Percentiles rank a stretch among this genome's conserved stretches.
Conservation (phyloP, 2,797 vertebrate species). For the Balearica regulorum region DNA sequence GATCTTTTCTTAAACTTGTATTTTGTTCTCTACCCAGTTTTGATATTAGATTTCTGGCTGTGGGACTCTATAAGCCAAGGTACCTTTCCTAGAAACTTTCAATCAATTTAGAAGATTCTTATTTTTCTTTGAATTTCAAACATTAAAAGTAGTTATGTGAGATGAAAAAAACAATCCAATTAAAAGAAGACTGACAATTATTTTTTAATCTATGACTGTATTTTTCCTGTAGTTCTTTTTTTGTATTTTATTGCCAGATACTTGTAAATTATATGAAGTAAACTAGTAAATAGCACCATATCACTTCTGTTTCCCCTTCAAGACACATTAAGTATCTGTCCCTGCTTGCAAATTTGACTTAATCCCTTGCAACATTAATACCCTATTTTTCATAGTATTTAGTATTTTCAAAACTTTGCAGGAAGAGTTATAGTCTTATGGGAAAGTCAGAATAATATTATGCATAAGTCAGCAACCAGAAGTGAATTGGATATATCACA, state of each 20-base stretch:
- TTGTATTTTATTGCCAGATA: background rate
- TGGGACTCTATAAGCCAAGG: background rate
- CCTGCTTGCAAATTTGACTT: background rate
- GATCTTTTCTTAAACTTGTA: constrained; percentile 53
- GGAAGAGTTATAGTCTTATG: background rate
- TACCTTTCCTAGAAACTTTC: background rate
- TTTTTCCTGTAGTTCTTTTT: background rate
- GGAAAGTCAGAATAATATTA: background rate
- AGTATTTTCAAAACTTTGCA: background rate
- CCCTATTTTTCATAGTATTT: background rate
- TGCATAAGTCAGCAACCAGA: background rate
- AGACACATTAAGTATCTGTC: background rate
- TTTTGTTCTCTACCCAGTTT: constrained; percentile 56
- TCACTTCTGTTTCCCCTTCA: background rate
- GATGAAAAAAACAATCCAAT: background rate
- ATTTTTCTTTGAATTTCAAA: background rate
- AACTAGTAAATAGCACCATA: background rate
- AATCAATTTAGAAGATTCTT: background rate
- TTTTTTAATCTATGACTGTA: background rate
- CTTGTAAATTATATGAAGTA: background rate
- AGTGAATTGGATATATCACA: background rate
- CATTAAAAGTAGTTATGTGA: background rate
- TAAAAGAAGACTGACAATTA: background rate
- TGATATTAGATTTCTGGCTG: constrained; percentile 8
- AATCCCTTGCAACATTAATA: background rate